phyloP scores from a whole-genome alignment of 2,797 vertebrate genomes.

The Mus caroli region DNA sequence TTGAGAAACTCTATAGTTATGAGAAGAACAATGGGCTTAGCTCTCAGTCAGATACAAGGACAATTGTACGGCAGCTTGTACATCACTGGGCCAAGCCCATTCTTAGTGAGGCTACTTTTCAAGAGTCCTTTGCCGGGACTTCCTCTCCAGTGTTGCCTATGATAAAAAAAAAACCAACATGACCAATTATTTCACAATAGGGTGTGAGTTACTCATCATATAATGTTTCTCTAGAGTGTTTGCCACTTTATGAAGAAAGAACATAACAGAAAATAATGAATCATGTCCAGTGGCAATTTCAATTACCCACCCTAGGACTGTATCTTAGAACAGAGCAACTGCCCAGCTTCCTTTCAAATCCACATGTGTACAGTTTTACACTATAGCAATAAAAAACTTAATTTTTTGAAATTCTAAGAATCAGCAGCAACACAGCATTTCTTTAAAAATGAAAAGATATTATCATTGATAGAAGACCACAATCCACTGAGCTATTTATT shows the following conservation, averaged over 20 bases:
- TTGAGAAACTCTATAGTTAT: slow-evolving; percentile 48
- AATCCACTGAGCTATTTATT: slow-evolving; percentile 5
- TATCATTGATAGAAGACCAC: slow-evolving; percentile 54
- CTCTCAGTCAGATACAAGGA: background rate
- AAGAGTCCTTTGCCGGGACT: background rate
- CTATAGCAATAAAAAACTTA: background rate
- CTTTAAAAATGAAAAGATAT: slow-evolving; percentile 38
- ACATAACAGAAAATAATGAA: slow-evolving; percentile 50
- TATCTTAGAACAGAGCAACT: slow-evolving; percentile 49
- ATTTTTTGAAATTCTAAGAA: slow-evolving; percentile 60
- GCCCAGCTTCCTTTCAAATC: slow-evolving; percentile 58
- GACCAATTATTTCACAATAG: slow-evolving; percentile 59
- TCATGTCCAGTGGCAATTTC: slow-evolving; percentile 52
- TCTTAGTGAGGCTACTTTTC: background rate
- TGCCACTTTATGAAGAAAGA: slow-evolving; percentile 7
- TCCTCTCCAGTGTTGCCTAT: background rate
- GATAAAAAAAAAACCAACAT: background rate
- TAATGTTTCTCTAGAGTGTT: slow-evolving; percentile 34
- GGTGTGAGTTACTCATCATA: slow-evolving; percentile 17
- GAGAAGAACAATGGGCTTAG: background rate
- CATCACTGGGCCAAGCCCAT: background rate
- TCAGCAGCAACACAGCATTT: background rate
- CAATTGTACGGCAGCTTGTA: background rate
- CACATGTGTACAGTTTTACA: slow-evolving; percentile 23
- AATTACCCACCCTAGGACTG: slow-evolving; percentile 35